phyloP scores from a whole-genome alignment of 2,797 vertebrate species.

The Lateolabrax maculatus region DNA sequence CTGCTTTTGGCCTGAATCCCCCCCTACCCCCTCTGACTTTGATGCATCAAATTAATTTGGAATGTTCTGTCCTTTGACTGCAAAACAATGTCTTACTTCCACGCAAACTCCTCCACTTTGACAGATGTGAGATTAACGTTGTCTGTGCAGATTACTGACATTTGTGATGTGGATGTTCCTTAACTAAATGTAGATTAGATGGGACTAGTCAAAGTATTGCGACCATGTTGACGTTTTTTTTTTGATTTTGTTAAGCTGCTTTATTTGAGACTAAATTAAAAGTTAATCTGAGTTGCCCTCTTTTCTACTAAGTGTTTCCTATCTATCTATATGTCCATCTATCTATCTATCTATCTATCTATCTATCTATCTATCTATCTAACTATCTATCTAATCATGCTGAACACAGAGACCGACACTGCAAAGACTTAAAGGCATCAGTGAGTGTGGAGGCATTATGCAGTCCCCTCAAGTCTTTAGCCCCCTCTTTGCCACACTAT shows the following conservation, averaged over 20 bases:
- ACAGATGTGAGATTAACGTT: constrained; percentile 75
- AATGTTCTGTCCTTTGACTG: constrained; percentile 38
- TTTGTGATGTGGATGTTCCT: constrained; percentile 57
- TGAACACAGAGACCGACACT: background rate
- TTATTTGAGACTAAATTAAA: constrained; percentile 71
- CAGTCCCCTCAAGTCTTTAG: constrained; percentile 29
- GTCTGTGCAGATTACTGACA: constrained; percentile 63
- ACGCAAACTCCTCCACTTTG: constrained; percentile 40
- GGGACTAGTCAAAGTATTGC: constrained; percentile 51
- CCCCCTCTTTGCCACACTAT: constrained; percentile 37
- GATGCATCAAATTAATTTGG: constrained; percentile 30
- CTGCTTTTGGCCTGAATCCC: constrained; percentile 3
- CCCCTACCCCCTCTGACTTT: constrained; percentile 17
- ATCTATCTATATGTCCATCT: constrained; percentile 7
- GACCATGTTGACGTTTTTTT: constrained; percentile 63
- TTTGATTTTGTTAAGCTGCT: constrained; percentile 78
- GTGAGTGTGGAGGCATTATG: constrained; percentile 25
- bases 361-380: constrained; percentile 2
- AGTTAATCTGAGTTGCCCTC: constrained; percentile 61
- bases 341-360: constrained; percentile 23
- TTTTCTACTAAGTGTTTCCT: constrained; percentile 35
- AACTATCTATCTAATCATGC: constrained; percentile 10
- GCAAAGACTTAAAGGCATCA: background rate
- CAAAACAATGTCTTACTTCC: constrained; percentile 51
- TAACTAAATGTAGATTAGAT: constrained; percentile 71